A percentile compares a stretch with the other conserved stretches of the same genome.
phyloP scores from a whole-genome alignment of 1,140 invertebrate species.

The Gryllus bimaculatus region DNA sequence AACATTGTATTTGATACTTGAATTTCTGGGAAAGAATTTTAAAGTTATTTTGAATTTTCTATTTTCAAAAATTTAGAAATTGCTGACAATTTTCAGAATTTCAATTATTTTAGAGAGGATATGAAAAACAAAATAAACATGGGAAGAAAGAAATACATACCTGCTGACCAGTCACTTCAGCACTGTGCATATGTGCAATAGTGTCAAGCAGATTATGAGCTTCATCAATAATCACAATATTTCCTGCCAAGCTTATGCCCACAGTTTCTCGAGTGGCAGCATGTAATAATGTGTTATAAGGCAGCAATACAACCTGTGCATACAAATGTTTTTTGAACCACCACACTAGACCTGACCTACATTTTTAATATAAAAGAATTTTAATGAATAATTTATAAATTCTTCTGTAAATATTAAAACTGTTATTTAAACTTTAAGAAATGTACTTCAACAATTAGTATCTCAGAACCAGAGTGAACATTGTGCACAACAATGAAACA shows the following conservation, averaged over 20 bases:
- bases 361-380: neutral
- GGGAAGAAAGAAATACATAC: slow-evolving; percentile 29
- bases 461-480: no score
- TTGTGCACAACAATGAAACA: no score
- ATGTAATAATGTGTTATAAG: slow-evolving; percentile 84
- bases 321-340: slow-evolving; percentile 6
- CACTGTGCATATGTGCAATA: slow-evolving; percentile 76
- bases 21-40: no score
- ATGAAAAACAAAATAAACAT: no score
- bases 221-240: slow-evolving; percentile 91
- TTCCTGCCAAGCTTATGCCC: slow-evolving; percentile 74
- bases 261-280: slow-evolving; percentile 71
- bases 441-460: no score
- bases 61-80: no score
- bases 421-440: neutral
- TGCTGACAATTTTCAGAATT: no score
- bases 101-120: no score
- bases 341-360: neutral
- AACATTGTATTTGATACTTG: no score
- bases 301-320: slow-evolving; percentile 57
- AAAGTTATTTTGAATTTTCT: no score
- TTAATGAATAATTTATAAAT: neutral
- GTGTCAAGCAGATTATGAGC: slow-evolving; percentile 94
- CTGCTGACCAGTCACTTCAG: slow-evolving; percentile 56
- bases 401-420: neutral